Base-by-base conservation (phyloP, 2,888 invertebrate species). In the Pyrochroa serraticornis region DNA sequence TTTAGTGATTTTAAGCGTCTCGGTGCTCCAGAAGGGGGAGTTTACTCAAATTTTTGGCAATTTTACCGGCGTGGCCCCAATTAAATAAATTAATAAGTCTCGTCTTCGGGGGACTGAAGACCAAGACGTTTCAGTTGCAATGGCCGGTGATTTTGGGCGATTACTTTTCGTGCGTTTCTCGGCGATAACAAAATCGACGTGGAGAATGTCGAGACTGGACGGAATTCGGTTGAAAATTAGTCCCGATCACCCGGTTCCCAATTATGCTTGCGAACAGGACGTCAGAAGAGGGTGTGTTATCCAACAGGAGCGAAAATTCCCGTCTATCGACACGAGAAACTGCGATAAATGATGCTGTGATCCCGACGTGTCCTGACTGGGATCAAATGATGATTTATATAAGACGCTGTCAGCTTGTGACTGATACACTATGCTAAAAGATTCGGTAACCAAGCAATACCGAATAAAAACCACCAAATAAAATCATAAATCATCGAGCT, bases 331-430 rank as follows among this genome's bases (percentile, higher is more conserved):
- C 55, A 52, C 33, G 46, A 66, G 63, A 71, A 71, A 71, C 65
- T 68, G 70, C 70, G 73, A 75, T 75, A 74, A 75, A 75, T 74
- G 75, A 73, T 72, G 64, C 63, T 57, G 58, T 70, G 71, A 71
- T 71, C 71, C 69, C 66, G 71, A 72, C 67, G 67, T 64, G 69
- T 65, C 65, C 56, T 46, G 64, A 62, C 67, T 62, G 57, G 66
- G 72, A 76, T 76, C 73, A 76, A 77, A 77, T 75, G 77, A 77
- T 77, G 77, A 77, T 77, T 77, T 77, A 77, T 77, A 73, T 69
- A 65, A 69, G 68, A 64, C 65, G 67, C 71, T 74, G 75, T 73
- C 75, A 74, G 63, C 60, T 62, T 54, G 69, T 75, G 74, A 76
- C 75, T 77, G 77, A 77, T 77, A 75, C 74, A 74, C 76, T 76